Base-by-base conservation (phyloP, 2,888 invertebrate genomes). In the Eupithecia abbreviata region DNA sequence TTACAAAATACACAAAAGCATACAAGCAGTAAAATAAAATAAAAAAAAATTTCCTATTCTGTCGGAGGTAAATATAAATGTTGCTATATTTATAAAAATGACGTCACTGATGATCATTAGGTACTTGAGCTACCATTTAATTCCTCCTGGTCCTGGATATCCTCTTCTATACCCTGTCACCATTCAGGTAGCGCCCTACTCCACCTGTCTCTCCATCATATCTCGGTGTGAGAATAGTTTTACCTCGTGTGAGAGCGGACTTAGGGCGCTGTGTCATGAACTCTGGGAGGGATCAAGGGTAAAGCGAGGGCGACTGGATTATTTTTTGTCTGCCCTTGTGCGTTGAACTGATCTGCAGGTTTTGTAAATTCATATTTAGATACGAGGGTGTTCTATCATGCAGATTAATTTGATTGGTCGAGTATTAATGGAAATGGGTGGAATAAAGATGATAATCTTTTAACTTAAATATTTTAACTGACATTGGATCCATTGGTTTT, bases 181-280 rank as follows among this genome's bases (percentile, higher is more conserved):
- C 55, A 18, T 67, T 67, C 42, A 6, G 43, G n/a, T 18, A 45
- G 45, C 7, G 67, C 43, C n/a, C 4, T n/a, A 12, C 10, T 45
- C 45, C 15, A 68, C 10, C 43, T 43, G 41, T 68, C 58, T 58
- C n/a, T 58, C 58, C 43, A n/a, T 45, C 43, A 45, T n/a, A 43
- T 68, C n/a, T 45, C 43, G 10, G 43, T 68, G 43, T 45, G 4
- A 10, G 43, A 68, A 68, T n/a, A 68, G 67, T 9, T 43, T 68
- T 45, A 43, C 45, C n/a, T 68, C 67, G 67, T 68, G 69, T 47
- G 69, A 49, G 45, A 47, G 49, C 47, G 69, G 47, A 18, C 18
- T 85, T 82, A 84, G 81, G 79, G 80, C 74, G 83, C 82, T 83
- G 82, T 72, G 81, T 71, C 75, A 76, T 47, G 47, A 47, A 69